phyloP scores from a whole-genome alignment of 2,113 vertebrate species.

The Eptesicus fuscus region DNA sequence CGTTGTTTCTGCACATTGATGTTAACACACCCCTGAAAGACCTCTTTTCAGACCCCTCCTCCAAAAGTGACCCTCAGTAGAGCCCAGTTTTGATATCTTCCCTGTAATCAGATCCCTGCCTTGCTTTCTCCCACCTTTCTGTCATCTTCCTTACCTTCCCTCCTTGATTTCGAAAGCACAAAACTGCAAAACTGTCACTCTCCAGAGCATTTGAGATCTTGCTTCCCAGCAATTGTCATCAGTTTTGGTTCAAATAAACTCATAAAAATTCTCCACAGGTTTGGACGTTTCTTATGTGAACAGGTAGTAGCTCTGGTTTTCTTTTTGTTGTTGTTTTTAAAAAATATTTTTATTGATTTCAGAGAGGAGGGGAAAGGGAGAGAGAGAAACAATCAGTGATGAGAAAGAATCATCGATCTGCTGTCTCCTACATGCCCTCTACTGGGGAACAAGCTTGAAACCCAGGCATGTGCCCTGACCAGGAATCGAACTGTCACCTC shows the following conservation, averaged over 20 bases:
- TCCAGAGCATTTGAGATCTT: neutral
- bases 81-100: neutral
- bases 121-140: neutral
- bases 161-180: neutral
- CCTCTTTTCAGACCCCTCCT: neutral
- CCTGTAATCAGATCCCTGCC: neutral
- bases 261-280: neutral
- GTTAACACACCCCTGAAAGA: neutral
- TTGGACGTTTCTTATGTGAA: neutral
- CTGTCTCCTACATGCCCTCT: too few relatives aligned
- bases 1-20: neutral
- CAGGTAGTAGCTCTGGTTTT: neutral
- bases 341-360: too few relatives aligned
- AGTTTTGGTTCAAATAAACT: neutral
- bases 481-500: too few relatives aligned
- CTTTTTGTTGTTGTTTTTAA: too few relatives aligned
- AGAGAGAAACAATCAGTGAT: too few relatives aligned
- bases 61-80: neutral
- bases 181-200: neutral
- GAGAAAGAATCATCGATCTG: too few relatives aligned
- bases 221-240: neutral
- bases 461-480: too few relatives aligned
- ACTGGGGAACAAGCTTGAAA: too few relatives aligned
- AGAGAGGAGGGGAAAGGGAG: too few relatives aligned
- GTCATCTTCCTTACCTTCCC: neutral